Base-by-base conservation (phyloP, 53 echinoderm and acorn worm species). In the Glandiceps talaboti region DNA sequence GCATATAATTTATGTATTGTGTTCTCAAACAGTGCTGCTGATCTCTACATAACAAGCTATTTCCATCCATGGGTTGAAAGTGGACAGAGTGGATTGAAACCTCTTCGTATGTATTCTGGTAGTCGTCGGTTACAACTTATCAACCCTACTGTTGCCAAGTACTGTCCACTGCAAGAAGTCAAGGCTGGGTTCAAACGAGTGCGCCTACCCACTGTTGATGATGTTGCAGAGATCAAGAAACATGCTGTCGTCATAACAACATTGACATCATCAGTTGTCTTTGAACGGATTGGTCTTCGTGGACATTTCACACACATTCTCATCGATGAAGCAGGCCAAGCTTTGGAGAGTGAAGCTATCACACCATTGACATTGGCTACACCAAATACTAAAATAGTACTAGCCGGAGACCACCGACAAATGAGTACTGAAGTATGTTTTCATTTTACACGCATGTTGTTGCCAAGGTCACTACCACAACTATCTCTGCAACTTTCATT, bases 11-110 rank as follows among this genome's bases (percentile, higher is more conserved):
- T n/a, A n/a, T n/a, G n/a, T n/a, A n/a, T n/a, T n/a, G n/a, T n/a
- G n/a, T n/a, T n/a, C n/a, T n/a, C n/a, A n/a, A 83, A 30, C 81
- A 94, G 94, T 80, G 94, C 90, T 84, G 94, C 94, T 74, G 91
- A 94, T 72, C 33, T 78, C 76, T 94, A 88, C 81, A 80, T 94
- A 74, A 83, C 81, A 31, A 79, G 82, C 10, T 88, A 83, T 27
- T 83, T 93, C 1, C 30, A 90, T 28, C 28, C 33, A 12, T 82
- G 79, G 31, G 80, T 82, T 72, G 28, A 73, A 28, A 78, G 64
- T 27, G 14, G 33, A 75, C 0, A 73, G 27, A 45, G 6, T 20
- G 20, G 20, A 20, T 6, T 45, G 20, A 45, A 30, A 29, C 32
- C 79, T 76, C 30, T 84, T 30, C 76, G 90, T 1, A 75, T 86